Conservation (phyloP, 2,113 vertebrate species). For the Tauraco erythrolophus region DNA sequence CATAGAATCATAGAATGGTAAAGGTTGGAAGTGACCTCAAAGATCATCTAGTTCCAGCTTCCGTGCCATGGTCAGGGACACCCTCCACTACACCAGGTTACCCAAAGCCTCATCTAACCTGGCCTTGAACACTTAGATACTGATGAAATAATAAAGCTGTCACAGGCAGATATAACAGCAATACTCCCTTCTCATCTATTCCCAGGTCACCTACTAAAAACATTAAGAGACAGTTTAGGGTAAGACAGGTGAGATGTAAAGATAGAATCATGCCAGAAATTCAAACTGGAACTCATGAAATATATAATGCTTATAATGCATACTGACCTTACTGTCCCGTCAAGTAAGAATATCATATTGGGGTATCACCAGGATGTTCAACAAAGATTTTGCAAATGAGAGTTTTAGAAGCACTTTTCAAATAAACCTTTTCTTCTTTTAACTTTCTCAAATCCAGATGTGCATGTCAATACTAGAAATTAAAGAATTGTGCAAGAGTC, state of each 20-base stretch:
- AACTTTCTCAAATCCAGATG: not conserved
- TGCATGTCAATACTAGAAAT: not conserved
- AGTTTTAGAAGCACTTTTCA: not conserved
- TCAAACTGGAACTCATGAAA: not conserved
- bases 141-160: not conserved
- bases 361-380: not conserved
- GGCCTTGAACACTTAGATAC: no score
- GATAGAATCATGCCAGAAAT: not conserved
- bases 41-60: no score
- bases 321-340: not conserved
- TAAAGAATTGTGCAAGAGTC: not conserved
- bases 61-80: no score
- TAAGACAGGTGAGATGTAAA: not conserved
- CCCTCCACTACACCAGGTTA: no score
- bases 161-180: not conserved
- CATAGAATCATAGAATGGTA: no score
- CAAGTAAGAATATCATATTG: not conserved
- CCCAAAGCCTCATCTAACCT: no score
- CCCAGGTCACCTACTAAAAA: not conserved
- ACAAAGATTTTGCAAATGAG: not conserved
- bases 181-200: not conserved
- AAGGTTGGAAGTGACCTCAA: no score
- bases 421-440: not conserved
- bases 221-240: not conserved
- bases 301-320: not conserved